Base-by-base conservation (phyloP, 1,140 invertebrate genomes). In the Neodiprion virginianus region DNA sequence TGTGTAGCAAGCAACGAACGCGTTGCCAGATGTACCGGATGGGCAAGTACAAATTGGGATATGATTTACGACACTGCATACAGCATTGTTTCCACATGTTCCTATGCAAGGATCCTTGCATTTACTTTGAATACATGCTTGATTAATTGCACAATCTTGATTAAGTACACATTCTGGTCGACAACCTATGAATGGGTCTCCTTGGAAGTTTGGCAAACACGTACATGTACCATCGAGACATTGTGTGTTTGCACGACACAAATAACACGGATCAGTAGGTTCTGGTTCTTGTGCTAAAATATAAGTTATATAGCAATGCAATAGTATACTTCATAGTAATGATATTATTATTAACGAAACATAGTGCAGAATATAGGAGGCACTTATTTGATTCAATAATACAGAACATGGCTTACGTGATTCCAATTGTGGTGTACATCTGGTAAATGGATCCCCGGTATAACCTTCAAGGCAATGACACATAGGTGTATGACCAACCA, bases 11-110 rank as follows among this genome's bases (percentile, higher is more conserved):
- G 90, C 82, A 28, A 92, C 87, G 78, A 93, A 93, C 48, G 93
- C 91, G 84, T 92, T 92, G 78, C 92, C 92, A 71, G 88, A 87
- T 80, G 89, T 90, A 77, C 90, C 89, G 78, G 89, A 82, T n/a
- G 91, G 89, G 85, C 94, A 95, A 76, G 89, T 91, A 79, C 94
- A 95, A 87, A 92, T 91, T 10, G 93, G 92, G 50, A 92, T 88
- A 79, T 94, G 92, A 82, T 93, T 93, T 50, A 92, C 90, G 4
- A 94, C 93, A 79, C 90, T 89, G 81, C 94, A 95, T 71, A 90
- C 80, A 12, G 93, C 93, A 81, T 91, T 92, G 72, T 89, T 80
- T 47, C 92, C 93, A 85, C 93, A 95, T 50, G 91, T 92, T 67
- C 91, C 91, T 61, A 89, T 86, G 82, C 94, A 95, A 74, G 93